Evolutionary conservation across 2,113 vertebrate species (phyloP).

Genomic region (Dipodomys merriami): DNA sequence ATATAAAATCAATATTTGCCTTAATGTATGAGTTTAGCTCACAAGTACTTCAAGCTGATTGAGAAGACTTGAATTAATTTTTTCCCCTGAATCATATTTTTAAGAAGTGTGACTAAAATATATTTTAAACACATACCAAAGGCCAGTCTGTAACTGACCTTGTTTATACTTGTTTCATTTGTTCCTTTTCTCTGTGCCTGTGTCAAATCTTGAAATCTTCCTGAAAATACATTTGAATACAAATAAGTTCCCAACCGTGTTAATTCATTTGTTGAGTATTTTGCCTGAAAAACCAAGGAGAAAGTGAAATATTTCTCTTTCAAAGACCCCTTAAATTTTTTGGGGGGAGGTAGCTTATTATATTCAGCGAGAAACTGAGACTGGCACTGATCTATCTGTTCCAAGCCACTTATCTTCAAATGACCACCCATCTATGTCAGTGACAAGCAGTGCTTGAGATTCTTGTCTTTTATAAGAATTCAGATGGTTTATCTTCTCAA

Average conservation of each 20-base stretch:
- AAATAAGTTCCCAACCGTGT: constrained; percentile 46
- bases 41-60: constrained; percentile 68
- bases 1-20: constrained; percentile 74
- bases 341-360: not conserved
- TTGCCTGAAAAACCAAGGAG: constrained; percentile 40
- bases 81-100: constrained; percentile 63
- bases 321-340: constrained; percentile 31
- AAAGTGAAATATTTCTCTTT: constrained; percentile 30
- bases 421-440: not conserved
- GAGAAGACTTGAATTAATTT: constrained; percentile 69
- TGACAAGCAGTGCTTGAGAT: not conserved
- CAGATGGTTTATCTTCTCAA: constrained; percentile 27
- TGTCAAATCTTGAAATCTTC: constrained; percentile 72
- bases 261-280: constrained; percentile 66
- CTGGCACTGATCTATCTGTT: not conserved
- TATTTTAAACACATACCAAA: constrained; percentile 69
- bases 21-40: constrained; percentile 73
- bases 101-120: constrained; percentile 61
- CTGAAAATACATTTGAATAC: constrained; percentile 76
- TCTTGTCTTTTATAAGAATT: not conserved
- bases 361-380: not conserved
- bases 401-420: constrained; percentile 40
- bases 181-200: constrained; percentile 53
- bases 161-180: constrained; percentile 73
- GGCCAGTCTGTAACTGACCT: constrained; percentile 58